A percentile compares a stretch with the other conserved stretches of the same genome.
Evolutionary conservation across 2,113 vertebrate genomes (phyloP).

Genomic region (Sterrhoptilus dennistouni): DNA sequence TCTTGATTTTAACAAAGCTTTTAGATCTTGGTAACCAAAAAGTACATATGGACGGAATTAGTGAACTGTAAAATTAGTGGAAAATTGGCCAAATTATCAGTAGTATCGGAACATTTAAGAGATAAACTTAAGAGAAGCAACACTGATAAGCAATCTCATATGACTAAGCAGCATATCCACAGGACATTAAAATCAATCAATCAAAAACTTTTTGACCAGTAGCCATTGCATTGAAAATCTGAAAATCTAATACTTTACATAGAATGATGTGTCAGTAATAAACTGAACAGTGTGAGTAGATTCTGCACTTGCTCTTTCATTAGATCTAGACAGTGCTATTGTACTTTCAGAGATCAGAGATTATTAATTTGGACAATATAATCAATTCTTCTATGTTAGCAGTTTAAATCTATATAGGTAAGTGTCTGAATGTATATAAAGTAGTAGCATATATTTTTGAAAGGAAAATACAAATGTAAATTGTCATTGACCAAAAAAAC

Average conservation of each 20-base stretch:
- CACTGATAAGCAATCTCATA: background rate
- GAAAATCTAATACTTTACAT: background rate
- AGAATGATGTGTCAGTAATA: background rate
- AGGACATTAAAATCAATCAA: background rate
- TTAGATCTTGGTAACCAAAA: background rate
- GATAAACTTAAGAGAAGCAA: background rate
- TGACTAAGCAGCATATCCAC: background rate
- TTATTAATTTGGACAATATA: background rate
- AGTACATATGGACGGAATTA: background rate
- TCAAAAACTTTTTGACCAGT: background rate
- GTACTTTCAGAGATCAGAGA: background rate
- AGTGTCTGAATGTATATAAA: background rate
- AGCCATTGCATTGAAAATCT: background rate
- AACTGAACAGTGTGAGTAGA: background rate
- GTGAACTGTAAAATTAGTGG: background rate
- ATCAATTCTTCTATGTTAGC: background rate
- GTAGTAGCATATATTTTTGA: background rate
- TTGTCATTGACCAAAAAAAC: background rate
- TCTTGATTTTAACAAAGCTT: background rate
- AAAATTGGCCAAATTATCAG: background rate
- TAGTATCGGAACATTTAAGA: background rate
- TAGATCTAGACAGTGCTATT: background rate
- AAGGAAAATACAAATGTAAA: background rate
- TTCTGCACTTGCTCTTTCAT: background rate
- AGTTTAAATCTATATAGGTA: background rate